Evolutionary conservation across 2,888 invertebrate genomes (phyloP).

Genomic region (Tigriopus californicus): DNA sequence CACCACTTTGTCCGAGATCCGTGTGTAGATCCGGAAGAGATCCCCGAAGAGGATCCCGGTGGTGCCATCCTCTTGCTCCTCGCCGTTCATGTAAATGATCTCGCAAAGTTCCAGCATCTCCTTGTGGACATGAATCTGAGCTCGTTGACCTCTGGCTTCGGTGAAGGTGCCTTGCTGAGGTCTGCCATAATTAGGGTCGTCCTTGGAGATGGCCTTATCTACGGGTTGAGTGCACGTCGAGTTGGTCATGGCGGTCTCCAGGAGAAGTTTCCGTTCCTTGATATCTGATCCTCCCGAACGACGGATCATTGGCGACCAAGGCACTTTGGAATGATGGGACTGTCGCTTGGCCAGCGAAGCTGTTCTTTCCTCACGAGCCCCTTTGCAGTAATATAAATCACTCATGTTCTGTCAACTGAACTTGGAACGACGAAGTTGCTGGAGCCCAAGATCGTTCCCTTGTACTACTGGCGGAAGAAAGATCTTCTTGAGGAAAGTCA

Average conservation of each 20-base stretch:
- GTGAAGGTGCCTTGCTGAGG: slow-evolving; percentile 12
- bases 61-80: background rate
- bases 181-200: slow-evolving; percentile 11
- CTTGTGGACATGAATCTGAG: slow-evolving; percentile 12
- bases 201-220: background rate
- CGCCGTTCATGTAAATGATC: slow-evolving; percentile 8
- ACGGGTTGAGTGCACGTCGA: background rate
- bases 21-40: slow-evolving; percentile 9
- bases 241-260: background rate
- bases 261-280: background rate
- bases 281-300: background rate
- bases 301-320: background rate
- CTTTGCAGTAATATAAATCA: slow-evolving; percentile 1
- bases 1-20: slow-evolving; percentile 13
- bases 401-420: too few relatives aligned
- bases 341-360: background rate
- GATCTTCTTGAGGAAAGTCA: too few relatives aligned
- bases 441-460: too few relatives aligned
- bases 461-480: too few relatives aligned
- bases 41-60: slow-evolving; percentile 7
- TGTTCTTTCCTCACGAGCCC: background rate
- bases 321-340: background rate
- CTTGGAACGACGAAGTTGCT: too few relatives aligned
- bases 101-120: slow-evolving; percentile 13
- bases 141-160: background rate